phyloP scores from a whole-genome alignment of 2,888 invertebrate genomes.

The Amiota minor region DNA sequence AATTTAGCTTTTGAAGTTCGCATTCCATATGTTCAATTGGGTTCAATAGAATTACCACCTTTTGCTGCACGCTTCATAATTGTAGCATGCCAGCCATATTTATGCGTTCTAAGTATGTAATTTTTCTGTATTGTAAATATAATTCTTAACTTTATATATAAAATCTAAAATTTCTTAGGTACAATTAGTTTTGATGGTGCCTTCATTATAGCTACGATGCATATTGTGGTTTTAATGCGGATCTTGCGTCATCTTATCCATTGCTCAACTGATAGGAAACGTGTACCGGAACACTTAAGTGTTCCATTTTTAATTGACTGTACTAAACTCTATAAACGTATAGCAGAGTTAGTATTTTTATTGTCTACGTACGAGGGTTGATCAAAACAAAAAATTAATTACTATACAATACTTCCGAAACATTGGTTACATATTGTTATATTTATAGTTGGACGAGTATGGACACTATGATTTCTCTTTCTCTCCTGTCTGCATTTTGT shows the following conservation, averaged over 20 bases:
- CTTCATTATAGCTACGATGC: slow-evolving; percentile 35
- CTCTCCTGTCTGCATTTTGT: no score
- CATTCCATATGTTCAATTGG: neutral
- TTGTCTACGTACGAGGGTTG: no score
- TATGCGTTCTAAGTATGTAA: slow-evolving; percentile 9
- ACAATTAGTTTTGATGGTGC: slow-evolving; percentile 38
- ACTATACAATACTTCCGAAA: no score
- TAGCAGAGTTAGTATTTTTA: slow-evolving; percentile 32
- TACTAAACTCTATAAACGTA: slow-evolving; percentile 36
- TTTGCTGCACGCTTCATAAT: slow-evolving; percentile 1
- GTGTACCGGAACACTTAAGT: slow-evolving; percentile 29
- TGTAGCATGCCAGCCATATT: neutral
- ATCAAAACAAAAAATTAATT: no score
- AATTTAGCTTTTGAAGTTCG: slow-evolving; percentile 1
- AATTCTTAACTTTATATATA: neutral
- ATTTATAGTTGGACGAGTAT: no score
- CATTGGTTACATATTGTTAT: neutral
- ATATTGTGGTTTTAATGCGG: slow-evolving; percentile 37
- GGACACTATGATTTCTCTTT: no score
- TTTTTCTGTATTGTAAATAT: neutral
- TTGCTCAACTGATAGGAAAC: slow-evolving; percentile 31
- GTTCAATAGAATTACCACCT: neutral
- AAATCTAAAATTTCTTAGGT: slow-evolving; percentile 24
- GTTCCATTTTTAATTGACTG: slow-evolving; percentile 37
- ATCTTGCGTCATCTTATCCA: slow-evolving; percentile 35